Percentiles rank a stretch among this genome's conserved stretches.
phyloP scores from a whole-genome alignment of 1,140 invertebrate genomes.

The Neelides sp. region DNA sequence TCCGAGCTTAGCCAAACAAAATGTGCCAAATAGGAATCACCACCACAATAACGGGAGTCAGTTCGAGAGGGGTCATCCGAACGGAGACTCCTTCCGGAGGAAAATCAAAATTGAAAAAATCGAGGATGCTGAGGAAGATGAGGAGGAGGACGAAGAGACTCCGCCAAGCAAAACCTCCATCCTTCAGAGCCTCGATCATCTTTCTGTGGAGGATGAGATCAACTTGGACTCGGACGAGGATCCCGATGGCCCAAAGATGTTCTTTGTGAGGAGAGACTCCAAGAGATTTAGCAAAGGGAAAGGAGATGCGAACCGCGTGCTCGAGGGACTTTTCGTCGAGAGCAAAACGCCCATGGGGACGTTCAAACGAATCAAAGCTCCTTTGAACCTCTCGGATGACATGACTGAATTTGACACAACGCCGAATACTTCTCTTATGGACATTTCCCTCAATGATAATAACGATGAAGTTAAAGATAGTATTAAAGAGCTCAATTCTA shows the following conservation, averaged over 20 bases:
- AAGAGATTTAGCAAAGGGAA: conserved; percentile 26
- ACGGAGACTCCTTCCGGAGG: conserved; percentile 17
- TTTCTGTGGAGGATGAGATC: conserved; percentile 25
- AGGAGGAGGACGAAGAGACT: neutral
- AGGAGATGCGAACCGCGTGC: conserved; percentile 19
- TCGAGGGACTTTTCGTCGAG: conserved; percentile 31
- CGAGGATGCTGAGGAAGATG: conserved; percentile 7
- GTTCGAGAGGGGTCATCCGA: conserved; percentile 3
- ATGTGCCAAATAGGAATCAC: neutral
- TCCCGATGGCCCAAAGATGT: conserved; percentile 4
- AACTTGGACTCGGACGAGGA: conserved; percentile 16
- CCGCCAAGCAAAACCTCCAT: neutral
- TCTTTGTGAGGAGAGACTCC: conserved; percentile 27
- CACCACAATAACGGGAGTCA: neutral
- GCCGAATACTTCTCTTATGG: neutral
- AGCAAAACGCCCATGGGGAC: conserved; percentile 29
- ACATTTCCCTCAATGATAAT: neutral
- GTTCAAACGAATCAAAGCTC: conserved; percentile 22
- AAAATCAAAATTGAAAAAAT: conserved; percentile 14
- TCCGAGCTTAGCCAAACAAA: conserved; percentile 17
- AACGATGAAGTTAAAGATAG: neutral
- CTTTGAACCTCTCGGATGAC: conserved; percentile 22
- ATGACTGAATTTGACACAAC: conserved; percentile 9
- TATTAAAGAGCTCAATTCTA: neutral
- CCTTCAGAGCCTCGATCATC: conserved; percentile 23